phyloP scores from a whole-genome alignment of 2,888 invertebrate genomes.

The Lampropteryx suffumata region DNA sequence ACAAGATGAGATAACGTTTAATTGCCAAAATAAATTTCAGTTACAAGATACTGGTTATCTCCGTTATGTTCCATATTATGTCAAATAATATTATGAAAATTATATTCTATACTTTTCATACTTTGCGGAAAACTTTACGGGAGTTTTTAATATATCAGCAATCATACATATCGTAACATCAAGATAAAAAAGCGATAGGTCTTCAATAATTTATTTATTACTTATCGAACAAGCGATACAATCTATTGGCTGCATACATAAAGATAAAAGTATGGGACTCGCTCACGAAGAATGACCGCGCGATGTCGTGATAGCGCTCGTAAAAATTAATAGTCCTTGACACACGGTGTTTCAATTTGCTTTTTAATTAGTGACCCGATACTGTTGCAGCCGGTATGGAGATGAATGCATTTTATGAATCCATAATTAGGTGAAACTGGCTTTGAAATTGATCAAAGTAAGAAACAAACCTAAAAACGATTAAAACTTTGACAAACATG shows the following conservation, averaged over 20 bases:
- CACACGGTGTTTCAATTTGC: slow-evolving; percentile 67
- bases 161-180: slow-evolving; percentile 9
- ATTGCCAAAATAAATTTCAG: too few species aligned
- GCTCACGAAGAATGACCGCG: slow-evolving; percentile 32
- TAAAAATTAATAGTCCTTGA: slow-evolving; percentile 73
- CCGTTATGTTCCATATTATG: too few species aligned
- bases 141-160: not conserved
- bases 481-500: too few species aligned
- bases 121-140: not conserved
- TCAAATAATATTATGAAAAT: too few species aligned
- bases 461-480: not conserved
- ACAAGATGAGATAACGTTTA: too few species aligned
- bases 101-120: too few species aligned
- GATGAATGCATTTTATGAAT: slow-evolving; percentile 30
- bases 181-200: slow-evolving; percentile 49
- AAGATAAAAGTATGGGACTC: slow-evolving; percentile 51
- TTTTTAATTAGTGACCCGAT: slow-evolving; percentile 59
- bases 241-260: slow-evolving; percentile 61
- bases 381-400: slow-evolving; percentile 13
- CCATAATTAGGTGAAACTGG: slow-evolving; percentile 23
- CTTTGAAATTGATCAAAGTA: slow-evolving; percentile 18
- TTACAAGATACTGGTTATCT: too few species aligned
- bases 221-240: slow-evolving; percentile 54
- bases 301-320: slow-evolving; percentile 57
- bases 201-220: slow-evolving; percentile 65